phyloP scores from a whole-genome alignment of 2,113 vertebrate species.

The Aleadryas rufinucha region DNA sequence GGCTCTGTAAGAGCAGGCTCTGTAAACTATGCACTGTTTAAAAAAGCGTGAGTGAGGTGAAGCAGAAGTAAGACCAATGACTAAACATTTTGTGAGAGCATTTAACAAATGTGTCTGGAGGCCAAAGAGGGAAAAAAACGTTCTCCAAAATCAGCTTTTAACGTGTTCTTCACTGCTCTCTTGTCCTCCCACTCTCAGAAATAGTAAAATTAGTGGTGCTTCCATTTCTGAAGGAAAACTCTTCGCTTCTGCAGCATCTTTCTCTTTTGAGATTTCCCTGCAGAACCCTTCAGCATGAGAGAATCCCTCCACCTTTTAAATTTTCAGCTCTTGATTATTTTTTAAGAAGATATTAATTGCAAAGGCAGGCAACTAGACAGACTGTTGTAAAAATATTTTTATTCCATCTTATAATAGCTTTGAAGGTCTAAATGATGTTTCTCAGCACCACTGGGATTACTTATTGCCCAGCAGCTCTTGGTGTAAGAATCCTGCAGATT shows the following conservation, averaged over 20 bases:
- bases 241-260: not conserved
- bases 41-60: not conserved
- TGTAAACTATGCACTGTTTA: not conserved
- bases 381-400: not conserved
- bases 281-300: not conserved
- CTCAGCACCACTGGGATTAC: not conserved
- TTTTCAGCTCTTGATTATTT: not conserved
- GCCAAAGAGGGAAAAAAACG: not conserved
- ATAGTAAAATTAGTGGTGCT: not conserved
- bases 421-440: not conserved
- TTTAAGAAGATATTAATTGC: not conserved
- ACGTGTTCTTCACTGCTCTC: not conserved
- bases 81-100: not conserved
- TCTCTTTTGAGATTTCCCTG: not conserved
- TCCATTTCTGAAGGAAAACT: not conserved
- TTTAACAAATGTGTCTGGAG: not conserved
- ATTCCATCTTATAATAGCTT: not conserved
- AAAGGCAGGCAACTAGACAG: not conserved
- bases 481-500: not conserved
- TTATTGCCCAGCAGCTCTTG: not conserved
- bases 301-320: not conserved
- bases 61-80: not conserved
- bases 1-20: not conserved
- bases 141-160: not conserved
- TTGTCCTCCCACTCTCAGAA: not conserved